These are phyloP conservation scores for Leucozona laternaria DNA, from an alignment of 2,888 invertebrate species.

Conservation along the genomic window DNA sequence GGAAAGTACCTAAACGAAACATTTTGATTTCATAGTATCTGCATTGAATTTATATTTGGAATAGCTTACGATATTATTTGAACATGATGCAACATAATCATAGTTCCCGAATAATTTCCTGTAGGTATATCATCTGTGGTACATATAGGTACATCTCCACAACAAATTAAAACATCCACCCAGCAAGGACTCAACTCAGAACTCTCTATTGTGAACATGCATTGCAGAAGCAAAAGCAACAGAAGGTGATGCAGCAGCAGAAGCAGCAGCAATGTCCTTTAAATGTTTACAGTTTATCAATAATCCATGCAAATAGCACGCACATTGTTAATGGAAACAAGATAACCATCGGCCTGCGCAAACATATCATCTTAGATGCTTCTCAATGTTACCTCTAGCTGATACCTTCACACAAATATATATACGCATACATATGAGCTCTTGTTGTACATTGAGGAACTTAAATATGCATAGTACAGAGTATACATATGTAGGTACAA, in stretches of 20 bases:
- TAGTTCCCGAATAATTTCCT: constrained; percentile 31
- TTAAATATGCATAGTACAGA: constrained; percentile 7
- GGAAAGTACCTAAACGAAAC: not conserved
- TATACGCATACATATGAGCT: not conserved
- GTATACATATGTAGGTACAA: not conserved
- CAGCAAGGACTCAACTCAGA: not conserved
- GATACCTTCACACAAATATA: too few species aligned
- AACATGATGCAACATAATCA: constrained; percentile 2
- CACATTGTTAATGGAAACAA: constrained; percentile 56
- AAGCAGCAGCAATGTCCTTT: constrained; percentile 15
- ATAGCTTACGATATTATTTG: constrained; percentile 6
- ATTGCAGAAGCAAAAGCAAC: constrained; percentile 28
- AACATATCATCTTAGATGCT: constrained; percentile 54
- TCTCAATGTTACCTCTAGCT: not conserved
- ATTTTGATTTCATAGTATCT: not conserved
- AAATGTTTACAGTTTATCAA: constrained; percentile 60
- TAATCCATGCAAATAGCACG: constrained; percentile 58
- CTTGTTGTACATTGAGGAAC: not conserved
- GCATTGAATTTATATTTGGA: not conserved
- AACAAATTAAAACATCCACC: not conserved
- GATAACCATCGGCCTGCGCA: constrained; percentile 56
- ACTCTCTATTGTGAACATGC: not conserved
- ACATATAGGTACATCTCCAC: not conserved
- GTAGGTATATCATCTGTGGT: too few species aligned
- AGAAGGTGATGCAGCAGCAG: not conserved